Evolutionary conservation across 2,888 invertebrate genomes (phyloP), one percentile per base, ranked within the genome.

Genomic region (Macrosiphum euphorbiae): DNA sequence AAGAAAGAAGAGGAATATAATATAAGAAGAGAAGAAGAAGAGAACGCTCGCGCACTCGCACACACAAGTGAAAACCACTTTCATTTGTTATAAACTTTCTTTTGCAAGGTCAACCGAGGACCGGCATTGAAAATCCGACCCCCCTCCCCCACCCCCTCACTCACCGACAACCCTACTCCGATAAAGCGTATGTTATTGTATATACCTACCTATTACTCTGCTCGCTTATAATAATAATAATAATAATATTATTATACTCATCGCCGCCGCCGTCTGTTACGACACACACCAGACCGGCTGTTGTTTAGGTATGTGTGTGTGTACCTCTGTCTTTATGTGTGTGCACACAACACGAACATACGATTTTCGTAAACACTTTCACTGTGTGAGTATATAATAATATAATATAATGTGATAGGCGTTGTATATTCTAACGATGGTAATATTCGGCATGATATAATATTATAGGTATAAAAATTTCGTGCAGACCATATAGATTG

Each of bases 11-110:
- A 90, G 41, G 35, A 35, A 41, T 11, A 67, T 0, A 35, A 41
- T 11, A 67, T 0, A 41, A 52, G n/a, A 41, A 50, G 10, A 44
- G 16, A 58, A 28, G 84, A 47, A 85, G 55, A 61, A 90, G 93
- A 90, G 86, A 92, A 94, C 93, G 26, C 88, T 13, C 88, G n/a
- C 88, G 11, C 94, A 50, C 88, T 44, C 67, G 88, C 91, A 85
- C 92, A 58, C 89, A 90, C 91, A 78, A 94, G 94, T 94, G 94
- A 94, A 94, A 94, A 94, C 94, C 94, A 94, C 94, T 94, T 94
- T 94, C 94, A 94, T 94, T 94, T 94, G 94, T 94, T 94, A 61
- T 89, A 88, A 94, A 94, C 94, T 94, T 94, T 94, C 94, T 94
- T 94, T 94, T 94, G 91, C 94, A 94, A 94, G 94, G 94, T 94